Percentiles rank a stretch among this genome's conserved stretches.
Conservation (phyloP, 2,113 vertebrate species). For the Apaloderma vittatum region DNA sequence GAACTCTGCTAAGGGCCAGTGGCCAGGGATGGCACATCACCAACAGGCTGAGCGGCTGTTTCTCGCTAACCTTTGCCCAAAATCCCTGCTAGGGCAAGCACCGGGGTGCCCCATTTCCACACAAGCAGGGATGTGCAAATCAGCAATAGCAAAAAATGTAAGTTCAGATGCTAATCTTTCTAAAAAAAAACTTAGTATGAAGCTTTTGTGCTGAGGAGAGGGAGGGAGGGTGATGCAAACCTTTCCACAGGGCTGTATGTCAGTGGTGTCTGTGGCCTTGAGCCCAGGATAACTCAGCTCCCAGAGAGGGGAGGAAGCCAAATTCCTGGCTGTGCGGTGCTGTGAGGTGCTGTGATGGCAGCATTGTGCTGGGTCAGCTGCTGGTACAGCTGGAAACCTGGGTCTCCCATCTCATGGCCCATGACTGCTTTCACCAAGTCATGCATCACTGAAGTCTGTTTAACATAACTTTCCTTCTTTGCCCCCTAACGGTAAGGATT, state of each 20-base stretch:
- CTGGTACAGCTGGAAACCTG: background rate
- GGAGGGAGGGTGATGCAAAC: background rate
- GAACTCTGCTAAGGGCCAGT: background rate
- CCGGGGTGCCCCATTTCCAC: background rate
- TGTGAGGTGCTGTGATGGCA: background rate
- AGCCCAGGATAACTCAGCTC: background rate
- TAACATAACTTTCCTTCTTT: background rate
- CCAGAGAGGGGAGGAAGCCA: background rate
- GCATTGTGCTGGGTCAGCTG: too few relatives aligned
- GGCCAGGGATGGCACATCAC: fast-evolving
- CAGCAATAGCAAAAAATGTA: background rate
- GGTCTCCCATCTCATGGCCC: background rate
- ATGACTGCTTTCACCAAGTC: background rate
- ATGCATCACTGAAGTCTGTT: background rate
- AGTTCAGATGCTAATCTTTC: background rate
- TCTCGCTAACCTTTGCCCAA: background rate
- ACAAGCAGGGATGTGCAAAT: background rate
- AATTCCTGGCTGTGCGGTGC: too few relatives aligned
- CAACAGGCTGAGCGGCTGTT: background rate
- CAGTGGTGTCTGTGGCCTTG: fast-evolving
- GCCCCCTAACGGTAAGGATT: background rate
- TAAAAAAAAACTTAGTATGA: background rate
- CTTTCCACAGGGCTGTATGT: background rate
- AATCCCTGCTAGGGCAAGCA: background rate
- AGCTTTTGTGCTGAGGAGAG: background rate